Conservation (phyloP, 1,140 invertebrate genomes). For the Apis dorsata region DNA sequence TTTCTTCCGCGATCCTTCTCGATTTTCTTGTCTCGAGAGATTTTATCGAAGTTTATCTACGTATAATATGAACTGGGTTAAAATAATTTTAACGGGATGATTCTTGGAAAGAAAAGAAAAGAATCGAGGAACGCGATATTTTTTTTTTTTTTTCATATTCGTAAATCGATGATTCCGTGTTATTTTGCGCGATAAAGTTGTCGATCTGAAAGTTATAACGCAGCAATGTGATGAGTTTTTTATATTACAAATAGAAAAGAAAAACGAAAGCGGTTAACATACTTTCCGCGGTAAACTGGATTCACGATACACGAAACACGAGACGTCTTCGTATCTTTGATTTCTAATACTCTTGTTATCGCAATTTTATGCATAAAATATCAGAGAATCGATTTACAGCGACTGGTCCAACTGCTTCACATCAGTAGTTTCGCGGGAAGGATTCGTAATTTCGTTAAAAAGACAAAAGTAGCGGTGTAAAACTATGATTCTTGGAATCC, state of each 20-base stretch:
- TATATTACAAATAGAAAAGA: not conserved
- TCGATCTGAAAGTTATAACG: not conserved
- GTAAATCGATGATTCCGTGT: not conserved
- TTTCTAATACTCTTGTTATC: not conserved
- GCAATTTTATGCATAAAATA: not conserved
- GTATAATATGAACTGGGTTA: too few relatives aligned
- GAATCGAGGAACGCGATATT: not conserved
- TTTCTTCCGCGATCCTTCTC: too few relatives aligned
- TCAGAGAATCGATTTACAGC: not conserved
- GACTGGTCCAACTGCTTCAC: not conserved
- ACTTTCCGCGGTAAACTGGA: not conserved
- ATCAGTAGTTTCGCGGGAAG: not conserved
- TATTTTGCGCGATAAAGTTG: not conserved
- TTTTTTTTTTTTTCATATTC: not conserved
- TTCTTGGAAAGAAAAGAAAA: too few relatives aligned
- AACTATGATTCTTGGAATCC: not conserved
- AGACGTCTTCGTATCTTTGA: not conserved
- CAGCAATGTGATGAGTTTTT: not conserved
- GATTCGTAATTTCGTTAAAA: not conserved
- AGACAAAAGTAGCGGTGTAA: not conserved
- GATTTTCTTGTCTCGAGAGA: too few relatives aligned
- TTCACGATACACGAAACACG: not conserved
- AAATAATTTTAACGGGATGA: too few relatives aligned
- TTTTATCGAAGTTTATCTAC: too few relatives aligned
- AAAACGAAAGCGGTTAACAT: not conserved